These are phyloP conservation scores for Anagyrus pseudococci DNA, from an alignment of 2,888 invertebrate species.

Conservation along the genomic window DNA sequence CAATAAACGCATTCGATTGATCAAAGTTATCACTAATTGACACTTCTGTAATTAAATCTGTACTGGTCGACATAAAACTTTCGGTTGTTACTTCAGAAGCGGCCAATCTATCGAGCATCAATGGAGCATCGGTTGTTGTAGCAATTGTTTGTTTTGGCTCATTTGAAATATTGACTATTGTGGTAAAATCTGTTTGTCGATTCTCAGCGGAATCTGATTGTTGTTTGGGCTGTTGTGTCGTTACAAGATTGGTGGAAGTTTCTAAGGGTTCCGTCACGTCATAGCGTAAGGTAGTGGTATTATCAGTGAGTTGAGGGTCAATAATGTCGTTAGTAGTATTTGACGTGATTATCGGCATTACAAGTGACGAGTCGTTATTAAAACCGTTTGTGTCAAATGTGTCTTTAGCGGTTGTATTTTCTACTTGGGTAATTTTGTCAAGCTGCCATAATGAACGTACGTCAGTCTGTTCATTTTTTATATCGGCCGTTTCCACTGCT, in stretches of 20 bases:
- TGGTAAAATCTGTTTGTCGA: not conserved
- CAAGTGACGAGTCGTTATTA: slow-evolving; percentile 58
- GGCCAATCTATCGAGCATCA: not conserved
- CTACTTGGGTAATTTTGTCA: slow-evolving; percentile 55
- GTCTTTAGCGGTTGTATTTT: slow-evolving; percentile 48
- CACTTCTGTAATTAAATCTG: slow-evolving; percentile 38
- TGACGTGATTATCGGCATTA: slow-evolving; percentile 43
- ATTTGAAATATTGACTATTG: not conserved
- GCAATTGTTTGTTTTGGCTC: not conserved
- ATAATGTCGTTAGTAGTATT: slow-evolving; percentile 39
- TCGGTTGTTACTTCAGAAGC: slow-evolving; percentile 3
- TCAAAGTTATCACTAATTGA: slow-evolving; percentile 26
- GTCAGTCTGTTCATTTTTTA: slow-evolving; percentile 54
- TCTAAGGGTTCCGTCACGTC: slow-evolving; percentile 44
- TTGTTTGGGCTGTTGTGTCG: slow-evolving; percentile 7
- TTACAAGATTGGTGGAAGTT: slow-evolving; percentile 26
- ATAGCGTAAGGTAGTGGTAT: slow-evolving; percentile 37
- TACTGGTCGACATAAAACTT: slow-evolving; percentile 28
- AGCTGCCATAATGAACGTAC: slow-evolving; percentile 45
- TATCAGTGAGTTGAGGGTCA: slow-evolving; percentile 45
- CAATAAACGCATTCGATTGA: slow-evolving; percentile 13
- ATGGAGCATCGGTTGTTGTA: not conserved
- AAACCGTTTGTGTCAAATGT: slow-evolving; percentile 52
- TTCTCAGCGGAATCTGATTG: not conserved
- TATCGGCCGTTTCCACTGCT: slow-evolving; percentile 56